Evolutionary conservation across 1,140 invertebrate genomes (phyloP).

Genomic region (Zophobas atratus): DNA sequence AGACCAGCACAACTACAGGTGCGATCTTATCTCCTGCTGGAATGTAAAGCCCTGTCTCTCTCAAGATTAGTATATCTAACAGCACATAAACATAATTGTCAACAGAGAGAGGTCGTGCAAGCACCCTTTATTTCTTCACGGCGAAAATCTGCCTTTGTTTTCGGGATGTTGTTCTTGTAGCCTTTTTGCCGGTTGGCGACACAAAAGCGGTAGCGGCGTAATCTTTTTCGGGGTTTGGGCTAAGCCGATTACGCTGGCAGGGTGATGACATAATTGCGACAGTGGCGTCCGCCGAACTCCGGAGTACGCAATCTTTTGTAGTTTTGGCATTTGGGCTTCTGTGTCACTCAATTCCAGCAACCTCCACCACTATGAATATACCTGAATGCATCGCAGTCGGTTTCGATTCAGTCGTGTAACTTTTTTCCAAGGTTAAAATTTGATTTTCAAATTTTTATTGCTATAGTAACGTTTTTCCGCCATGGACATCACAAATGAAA

Average conservation of each 20-base stretch:
- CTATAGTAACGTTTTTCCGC: too few species aligned
- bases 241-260: constrained; percentile 23
- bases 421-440: too few species aligned
- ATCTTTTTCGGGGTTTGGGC: not conserved
- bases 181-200: constrained; percentile 10
- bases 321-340: too few species aligned
- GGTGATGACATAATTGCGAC: constrained; percentile 35
- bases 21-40: constrained; percentile 53
- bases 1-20: constrained; percentile 53
- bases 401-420: too few species aligned
- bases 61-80: constrained; percentile 57
- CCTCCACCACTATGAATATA: too few species aligned
- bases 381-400: too few species aligned
- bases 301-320: too few species aligned
- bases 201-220: constrained; percentile 10
- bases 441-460: too few species aligned
- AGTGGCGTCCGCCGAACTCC: constrained; percentile 7
- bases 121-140: not conserved
- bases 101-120: constrained; percentile 33
- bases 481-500: too few species aligned
- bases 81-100: constrained; percentile 59
- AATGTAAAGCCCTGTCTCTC: constrained; percentile 54
- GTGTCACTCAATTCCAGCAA: too few species aligned
- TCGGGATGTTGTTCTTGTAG: not conserved
- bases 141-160: constrained; percentile 12